phyloP scores from a whole-genome alignment of 2,797 vertebrate genomes.

The Australoheros facetus region DNA sequence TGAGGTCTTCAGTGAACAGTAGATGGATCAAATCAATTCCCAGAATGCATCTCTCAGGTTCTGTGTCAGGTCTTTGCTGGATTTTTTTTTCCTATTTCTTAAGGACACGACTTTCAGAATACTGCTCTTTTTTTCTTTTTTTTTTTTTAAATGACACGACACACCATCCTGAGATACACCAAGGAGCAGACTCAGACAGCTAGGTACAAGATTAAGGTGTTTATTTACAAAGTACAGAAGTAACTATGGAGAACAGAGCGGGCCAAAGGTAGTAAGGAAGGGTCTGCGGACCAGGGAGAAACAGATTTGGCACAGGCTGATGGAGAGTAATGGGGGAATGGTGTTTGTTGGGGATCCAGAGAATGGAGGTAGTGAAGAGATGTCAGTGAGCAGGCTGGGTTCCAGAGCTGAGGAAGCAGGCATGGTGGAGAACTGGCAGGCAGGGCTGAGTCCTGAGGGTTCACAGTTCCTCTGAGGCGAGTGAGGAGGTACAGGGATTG shows the following conservation, averaged over 20 bases:
- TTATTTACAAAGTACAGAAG: not conserved
- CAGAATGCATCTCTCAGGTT: not conserved
- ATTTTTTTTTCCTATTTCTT: no score
- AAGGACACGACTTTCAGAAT: no score
- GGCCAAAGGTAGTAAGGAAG: not conserved
- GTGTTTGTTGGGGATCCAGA: not conserved
- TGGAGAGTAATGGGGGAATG: not conserved
- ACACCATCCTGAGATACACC: no score
- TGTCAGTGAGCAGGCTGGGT: not conserved
- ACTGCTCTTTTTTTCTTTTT: no score
- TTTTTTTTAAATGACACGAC: no score
- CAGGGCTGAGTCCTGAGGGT: not conserved
- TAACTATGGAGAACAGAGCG: not conserved
- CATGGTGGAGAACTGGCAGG: not conserved
- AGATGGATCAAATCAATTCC: no score
- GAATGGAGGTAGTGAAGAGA: not conserved
- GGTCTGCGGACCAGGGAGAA: rapidly evolving
- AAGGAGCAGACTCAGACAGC: not conserved
- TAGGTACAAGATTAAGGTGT: not conserved
- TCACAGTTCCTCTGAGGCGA: not conserved
- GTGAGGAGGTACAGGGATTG: not conserved
- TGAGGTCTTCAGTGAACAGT: not conserved
- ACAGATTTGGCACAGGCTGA: not conserved
- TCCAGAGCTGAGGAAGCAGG: not conserved
- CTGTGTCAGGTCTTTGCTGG: no score